Conservation (phyloP, 2,888 invertebrate genomes). For the Lampropteryx suffumata region DNA sequence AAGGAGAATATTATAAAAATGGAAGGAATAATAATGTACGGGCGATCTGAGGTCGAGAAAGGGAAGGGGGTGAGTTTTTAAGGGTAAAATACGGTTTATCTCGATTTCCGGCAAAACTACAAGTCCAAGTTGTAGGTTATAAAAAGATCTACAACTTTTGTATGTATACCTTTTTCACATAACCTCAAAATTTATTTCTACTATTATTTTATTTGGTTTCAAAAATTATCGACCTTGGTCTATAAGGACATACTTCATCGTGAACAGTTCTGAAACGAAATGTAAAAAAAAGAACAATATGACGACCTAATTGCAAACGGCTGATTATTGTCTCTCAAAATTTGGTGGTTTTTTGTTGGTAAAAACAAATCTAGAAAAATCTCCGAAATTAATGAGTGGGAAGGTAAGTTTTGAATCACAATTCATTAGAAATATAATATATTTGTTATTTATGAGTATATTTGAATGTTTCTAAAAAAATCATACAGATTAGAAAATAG, state of each 20-base stretch:
- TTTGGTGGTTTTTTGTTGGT: conserved; percentile 10
- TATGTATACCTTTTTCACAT: too few species aligned
- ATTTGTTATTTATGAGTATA: conserved; percentile 19
- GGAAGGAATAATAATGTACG: too few species aligned
- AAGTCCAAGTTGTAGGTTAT: too few species aligned
- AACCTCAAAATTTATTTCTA: too few species aligned
- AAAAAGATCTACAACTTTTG: too few species aligned
- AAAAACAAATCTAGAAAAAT: conserved; percentile 22
- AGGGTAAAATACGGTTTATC: too few species aligned
- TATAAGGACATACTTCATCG: conserved; percentile 1
- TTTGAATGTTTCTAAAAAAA: conserved; percentile 14
- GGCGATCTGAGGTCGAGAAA: too few species aligned
- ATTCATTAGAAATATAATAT: conserved; percentile 24
- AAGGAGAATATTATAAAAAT: too few species aligned
- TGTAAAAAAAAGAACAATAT: conserved; percentile 5
- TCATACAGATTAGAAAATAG: conserved; percentile 21
- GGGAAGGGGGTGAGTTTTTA: too few species aligned
- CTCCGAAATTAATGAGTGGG: conserved; percentile 25
- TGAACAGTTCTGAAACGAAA: conserved; percentile 2
- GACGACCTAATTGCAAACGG: conserved; percentile 7
- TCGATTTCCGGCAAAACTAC: too few species aligned
- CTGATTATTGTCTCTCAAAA: conserved; percentile 9
- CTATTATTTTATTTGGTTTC: too few species aligned
- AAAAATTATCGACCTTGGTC: too few species aligned
- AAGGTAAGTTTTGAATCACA: conserved; percentile 28